Evolutionary conservation across 1,140 invertebrate species (phyloP).

Genomic region (Tetragnatha versicolor): DNA sequence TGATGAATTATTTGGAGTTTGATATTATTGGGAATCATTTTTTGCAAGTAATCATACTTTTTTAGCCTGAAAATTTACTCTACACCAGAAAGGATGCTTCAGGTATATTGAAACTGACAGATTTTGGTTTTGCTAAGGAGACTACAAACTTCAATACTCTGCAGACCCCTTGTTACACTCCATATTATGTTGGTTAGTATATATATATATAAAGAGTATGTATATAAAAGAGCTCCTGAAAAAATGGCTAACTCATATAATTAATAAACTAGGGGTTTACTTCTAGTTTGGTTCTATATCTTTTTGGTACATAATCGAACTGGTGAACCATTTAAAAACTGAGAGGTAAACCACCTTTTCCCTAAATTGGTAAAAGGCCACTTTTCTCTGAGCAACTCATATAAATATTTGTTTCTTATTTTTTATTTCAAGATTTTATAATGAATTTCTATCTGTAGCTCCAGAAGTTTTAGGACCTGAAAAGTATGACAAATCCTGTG

Average conservation of each 20-base stretch:
- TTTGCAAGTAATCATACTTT: neutral
- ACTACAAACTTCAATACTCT: constrained; percentile 80
- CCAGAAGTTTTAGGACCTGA: constrained; percentile 96
- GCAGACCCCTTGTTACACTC: constrained; percentile 98
- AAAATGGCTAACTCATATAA: too few species aligned
- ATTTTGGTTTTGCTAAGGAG: constrained; percentile 99
- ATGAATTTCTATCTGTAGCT: constrained; percentile 65
- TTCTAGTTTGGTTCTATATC: too few species aligned
- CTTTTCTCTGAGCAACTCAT: too few species aligned
- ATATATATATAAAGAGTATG: neutral
- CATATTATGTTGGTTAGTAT: constrained; percentile 83
- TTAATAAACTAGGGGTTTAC: too few species aligned
- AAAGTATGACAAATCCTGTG: constrained; percentile 98
- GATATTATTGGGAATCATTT: too few species aligned
- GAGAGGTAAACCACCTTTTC: too few species aligned
- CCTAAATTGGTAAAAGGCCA: too few species aligned
- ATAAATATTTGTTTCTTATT: neutral
- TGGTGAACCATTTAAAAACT: too few species aligned
- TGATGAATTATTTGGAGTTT: too few species aligned
- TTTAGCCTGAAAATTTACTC: constrained; percentile 72
- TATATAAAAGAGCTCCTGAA: neutral
- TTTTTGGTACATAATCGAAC: too few species aligned
- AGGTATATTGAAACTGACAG: constrained; percentile 92
- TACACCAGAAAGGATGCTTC: constrained; percentile 64
- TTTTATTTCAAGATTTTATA: neutral